Percentiles rank a stretch among this genome's conserved stretches.
Conservation (phyloP, 2,113 vertebrate genomes). For the Apistogramma diplotaenia region DNA sequence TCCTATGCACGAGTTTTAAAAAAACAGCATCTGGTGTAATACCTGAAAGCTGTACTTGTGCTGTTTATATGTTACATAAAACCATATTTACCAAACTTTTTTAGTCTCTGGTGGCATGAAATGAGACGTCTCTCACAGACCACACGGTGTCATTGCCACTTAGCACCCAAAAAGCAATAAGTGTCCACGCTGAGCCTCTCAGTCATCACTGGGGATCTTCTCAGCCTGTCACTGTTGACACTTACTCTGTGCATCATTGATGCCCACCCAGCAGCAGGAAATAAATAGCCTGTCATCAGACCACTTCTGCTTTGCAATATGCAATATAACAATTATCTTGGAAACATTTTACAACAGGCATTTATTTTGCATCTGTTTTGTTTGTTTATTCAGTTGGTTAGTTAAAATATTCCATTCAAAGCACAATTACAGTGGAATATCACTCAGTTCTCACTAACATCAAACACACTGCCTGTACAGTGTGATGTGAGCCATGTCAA, state of each 20-base stretch:
- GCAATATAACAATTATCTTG: slow-evolving; percentile 43
- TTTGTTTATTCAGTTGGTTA: slow-evolving; percentile 47
- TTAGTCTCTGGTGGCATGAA: slow-evolving; percentile 18
- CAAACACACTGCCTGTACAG: slow-evolving; percentile 31
- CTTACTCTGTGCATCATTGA: slow-evolving; percentile 49
- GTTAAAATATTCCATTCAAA: slow-evolving; percentile 59
- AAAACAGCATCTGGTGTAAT: neutral
- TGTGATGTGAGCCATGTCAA: slow-evolving; percentile 50
- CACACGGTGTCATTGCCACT: slow-evolving; percentile 19
- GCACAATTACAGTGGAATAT: slow-evolving; percentile 58
- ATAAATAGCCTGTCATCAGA: slow-evolving; percentile 52
- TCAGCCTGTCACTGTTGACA: slow-evolving; percentile 50
- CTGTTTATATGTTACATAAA: neutral
- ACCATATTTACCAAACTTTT: neutral
- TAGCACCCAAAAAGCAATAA: slow-evolving; percentile 38
- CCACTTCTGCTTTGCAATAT: slow-evolving; percentile 33
- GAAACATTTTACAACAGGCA: neutral
- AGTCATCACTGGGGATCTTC: slow-evolving; percentile 35
- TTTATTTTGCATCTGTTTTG: slow-evolving; percentile 38
- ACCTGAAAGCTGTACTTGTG: neutral
- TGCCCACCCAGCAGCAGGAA: slow-evolving; percentile 23
- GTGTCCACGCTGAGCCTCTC: slow-evolving; percentile 28
- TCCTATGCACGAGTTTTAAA: neutral
- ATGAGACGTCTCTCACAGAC: slow-evolving; percentile 35
- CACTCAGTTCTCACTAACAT: slow-evolving; percentile 43